Conservation (phyloP, 2,888 invertebrate genomes). For the Amaurobius ferox region DNA sequence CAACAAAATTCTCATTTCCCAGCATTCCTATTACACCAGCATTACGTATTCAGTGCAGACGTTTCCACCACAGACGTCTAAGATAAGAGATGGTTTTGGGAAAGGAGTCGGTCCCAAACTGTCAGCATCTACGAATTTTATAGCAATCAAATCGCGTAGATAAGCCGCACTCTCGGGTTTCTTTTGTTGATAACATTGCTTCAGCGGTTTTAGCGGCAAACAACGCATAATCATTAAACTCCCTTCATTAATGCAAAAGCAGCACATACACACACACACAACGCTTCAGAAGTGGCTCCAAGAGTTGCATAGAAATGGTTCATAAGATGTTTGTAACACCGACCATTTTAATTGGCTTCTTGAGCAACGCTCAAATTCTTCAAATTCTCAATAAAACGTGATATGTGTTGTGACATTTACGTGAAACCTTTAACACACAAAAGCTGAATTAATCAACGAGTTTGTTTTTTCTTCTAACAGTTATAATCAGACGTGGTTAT, state of each 20-base stretch:
- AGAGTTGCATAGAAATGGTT: neutral
- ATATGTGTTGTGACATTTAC: too few species aligned
- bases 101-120: slow-evolving; percentile 13
- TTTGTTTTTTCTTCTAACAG: too few species aligned
- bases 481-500: too few species aligned
- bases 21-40: neutral
- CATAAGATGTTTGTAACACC: too few species aligned
- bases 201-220: neutral
- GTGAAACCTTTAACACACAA: too few species aligned
- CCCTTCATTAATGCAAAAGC: too few species aligned
- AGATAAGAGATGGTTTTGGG: neutral
- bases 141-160: slow-evolving; percentile 34
- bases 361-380: too few species aligned
- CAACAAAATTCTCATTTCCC: neutral
- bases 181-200: neutral
- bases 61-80: neutral
- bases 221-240: neutral
- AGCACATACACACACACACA: too few species aligned
- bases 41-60: slow-evolving; percentile 6
- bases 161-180: too few species aligned
- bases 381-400: too few species aligned
- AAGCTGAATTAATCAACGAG: too few species aligned
- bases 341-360: too few species aligned
- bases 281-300: neutral
- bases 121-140: slow-evolving; percentile 49